These are phyloP conservation scores for Notolabrus celidotus DNA, from an alignment of 2,797 vertebrate species.

Conservation along the genomic window DNA sequence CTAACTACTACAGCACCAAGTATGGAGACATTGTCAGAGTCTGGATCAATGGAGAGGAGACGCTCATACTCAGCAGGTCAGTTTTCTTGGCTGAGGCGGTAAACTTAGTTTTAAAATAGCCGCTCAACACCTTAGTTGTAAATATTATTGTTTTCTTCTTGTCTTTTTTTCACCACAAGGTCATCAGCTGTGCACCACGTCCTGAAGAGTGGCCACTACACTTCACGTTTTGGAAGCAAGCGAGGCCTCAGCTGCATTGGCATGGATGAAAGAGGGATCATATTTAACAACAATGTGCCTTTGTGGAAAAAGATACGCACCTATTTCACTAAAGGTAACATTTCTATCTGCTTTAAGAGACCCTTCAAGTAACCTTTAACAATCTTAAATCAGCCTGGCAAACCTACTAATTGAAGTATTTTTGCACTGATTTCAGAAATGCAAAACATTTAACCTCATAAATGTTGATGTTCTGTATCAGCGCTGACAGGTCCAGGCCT, in stretches of 20 bases:
- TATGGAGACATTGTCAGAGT: constrained; percentile 95
- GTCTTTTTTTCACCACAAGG: constrained; percentile 68
- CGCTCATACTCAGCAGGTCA: constrained; percentile 95
- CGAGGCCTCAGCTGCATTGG: constrained; percentile 91
- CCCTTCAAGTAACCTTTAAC: too few relatives aligned
- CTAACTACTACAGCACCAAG: constrained; percentile 94
- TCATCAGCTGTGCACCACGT: constrained; percentile 91
- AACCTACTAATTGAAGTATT: not conserved
- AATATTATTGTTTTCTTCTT: not conserved
- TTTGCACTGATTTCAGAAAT: too few relatives aligned
- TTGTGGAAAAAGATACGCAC: constrained; percentile 90
- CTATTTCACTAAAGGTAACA: constrained; percentile 93
- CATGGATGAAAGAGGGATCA: constrained; percentile 95
- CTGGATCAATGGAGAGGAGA: constrained; percentile 96
- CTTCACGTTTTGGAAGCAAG: constrained; percentile 91
- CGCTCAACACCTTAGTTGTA: not conserved
- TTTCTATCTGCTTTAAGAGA: not conserved
- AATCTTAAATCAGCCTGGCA: not conserved
- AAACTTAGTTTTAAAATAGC: not conserved
- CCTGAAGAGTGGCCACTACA: constrained; percentile 89
- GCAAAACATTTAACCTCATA: too few relatives aligned
- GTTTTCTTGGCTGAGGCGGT: constrained; percentile 16
- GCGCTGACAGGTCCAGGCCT: constrained; percentile 92
- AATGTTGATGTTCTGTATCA: constrained; percentile 54
- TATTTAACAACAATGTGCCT: constrained; percentile 92